Conservation (phyloP, 1,140 invertebrate species). For the Drosophila sproati region DNA sequence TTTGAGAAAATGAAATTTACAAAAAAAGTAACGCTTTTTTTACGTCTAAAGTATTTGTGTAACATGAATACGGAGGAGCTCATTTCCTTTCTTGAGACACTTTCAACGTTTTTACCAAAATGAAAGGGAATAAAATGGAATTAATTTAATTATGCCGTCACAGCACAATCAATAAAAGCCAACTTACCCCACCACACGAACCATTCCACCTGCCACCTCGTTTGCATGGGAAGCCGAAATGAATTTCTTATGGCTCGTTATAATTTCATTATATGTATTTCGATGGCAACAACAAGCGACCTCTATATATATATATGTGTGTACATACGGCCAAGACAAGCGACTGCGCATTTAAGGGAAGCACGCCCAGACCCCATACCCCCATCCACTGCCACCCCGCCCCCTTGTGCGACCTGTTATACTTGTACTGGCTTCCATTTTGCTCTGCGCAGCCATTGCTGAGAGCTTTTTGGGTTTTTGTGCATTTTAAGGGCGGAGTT, state of each 20-base stretch:
- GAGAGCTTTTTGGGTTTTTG: constrained; percentile 44
- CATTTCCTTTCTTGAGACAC: background rate
- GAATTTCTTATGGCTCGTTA: constrained; percentile 83
- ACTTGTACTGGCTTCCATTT: constrained; percentile 60
- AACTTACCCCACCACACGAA: background rate
- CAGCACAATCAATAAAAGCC: constrained; percentile 57
- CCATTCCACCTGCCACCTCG: background rate
- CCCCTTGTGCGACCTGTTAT: background rate
- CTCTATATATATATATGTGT: constrained; percentile 39
- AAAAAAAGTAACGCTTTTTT: constrained; percentile 3
- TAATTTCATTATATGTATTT: constrained; percentile 77
- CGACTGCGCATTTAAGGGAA: constrained; percentile 81
- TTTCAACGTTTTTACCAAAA: constrained; percentile 50
- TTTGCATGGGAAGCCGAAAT: constrained; percentile 47
- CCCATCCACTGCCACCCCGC: background rate
- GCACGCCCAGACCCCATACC: constrained; percentile 21
- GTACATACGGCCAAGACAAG: constrained; percentile 48
- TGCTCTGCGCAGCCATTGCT: constrained; percentile 75
- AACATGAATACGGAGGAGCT: background rate
- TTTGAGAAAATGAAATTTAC: constrained; percentile 1
- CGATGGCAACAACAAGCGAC: constrained; percentile 45
- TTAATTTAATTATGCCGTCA: constrained; percentile 73
- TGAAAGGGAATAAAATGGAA: constrained; percentile 3
- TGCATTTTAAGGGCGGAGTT: constrained; percentile 70
- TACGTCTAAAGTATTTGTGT: background rate